Evolutionary conservation across 2,797 vertebrate genomes (phyloP), one percentile per base, ranked within the genome.

Genomic region (Macropus fuliginosus): DNA sequence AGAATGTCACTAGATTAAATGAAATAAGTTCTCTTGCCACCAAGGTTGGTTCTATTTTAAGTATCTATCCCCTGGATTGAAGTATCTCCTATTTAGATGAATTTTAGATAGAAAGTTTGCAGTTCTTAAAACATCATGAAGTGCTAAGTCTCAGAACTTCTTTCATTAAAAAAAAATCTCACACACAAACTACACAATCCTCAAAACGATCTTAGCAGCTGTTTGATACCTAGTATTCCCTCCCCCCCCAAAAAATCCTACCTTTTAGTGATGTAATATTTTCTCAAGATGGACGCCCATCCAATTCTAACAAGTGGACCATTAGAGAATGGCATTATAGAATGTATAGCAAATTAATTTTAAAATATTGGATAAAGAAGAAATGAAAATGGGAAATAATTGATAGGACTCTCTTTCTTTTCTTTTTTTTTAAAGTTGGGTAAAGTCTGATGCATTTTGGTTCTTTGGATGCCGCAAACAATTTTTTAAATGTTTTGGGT

Each of bases 401-500:
- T 97, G 97, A 74, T 93, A 95, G 95, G 96, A 96, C 55, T 94
- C 3, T 66, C n/a, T 98, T 93, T 96, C 97, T 97, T 96, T 97
- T 96, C 95, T 97, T 56, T 96, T 97, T 97, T 97, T 97, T 96
- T 96, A 97, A 97, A 98, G 97, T 97, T 97, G 98, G 97, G 97
- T 98, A 96, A 97, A 97, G 96, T 96, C 97, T 97, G 96, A 97
- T 98, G 92, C 97, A 96, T 98, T 97, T 98, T 97, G 98, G 97
- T 97, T 97, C 97, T 94, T 98, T 98, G 98, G 98, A 98, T 96
- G 97, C 97, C 97, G 98, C 97, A 96, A 97, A 97, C 97, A 98
- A 98, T 98, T 97, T 98, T 98, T 98, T 97, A 98, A 98, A 98
- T 98, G 98, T 98, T 98, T 98, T 98, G 97, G 97, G 98, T 98